Conservation (phyloP, 2,888 invertebrate species). For the Chaetoderma sp. region DNA sequence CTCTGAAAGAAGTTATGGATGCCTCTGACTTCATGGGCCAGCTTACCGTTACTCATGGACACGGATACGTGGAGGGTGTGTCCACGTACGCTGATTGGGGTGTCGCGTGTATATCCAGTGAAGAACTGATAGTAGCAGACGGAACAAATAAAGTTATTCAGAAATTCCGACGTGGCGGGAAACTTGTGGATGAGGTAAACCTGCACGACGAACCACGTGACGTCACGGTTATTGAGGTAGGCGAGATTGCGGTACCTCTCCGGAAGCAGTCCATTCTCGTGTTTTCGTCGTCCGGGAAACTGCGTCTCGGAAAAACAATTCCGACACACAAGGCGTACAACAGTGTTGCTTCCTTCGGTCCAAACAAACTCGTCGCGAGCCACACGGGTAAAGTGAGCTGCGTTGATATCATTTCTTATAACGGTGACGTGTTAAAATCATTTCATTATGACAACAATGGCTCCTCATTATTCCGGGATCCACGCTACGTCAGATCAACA, state of each 20-base stretch:
- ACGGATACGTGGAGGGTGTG: slow-evolving; percentile 34
- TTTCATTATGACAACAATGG: slow-evolving; percentile 38
- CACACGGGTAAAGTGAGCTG: slow-evolving; percentile 41
- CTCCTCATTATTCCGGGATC: slow-evolving; percentile 41
- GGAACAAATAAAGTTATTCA: slow-evolving; percentile 54
- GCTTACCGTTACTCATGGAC: too few species aligned
- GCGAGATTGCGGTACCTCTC: slow-evolving; percentile 54
- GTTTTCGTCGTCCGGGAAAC: slow-evolving; percentile 41
- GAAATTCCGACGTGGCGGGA: slow-evolving; percentile 54
- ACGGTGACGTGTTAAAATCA: slow-evolving; percentile 46
- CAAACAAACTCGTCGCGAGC: slow-evolving; percentile 45
- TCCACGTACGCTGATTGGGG: slow-evolving; percentile 53
- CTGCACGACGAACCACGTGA: slow-evolving; percentile 57
- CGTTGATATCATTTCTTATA: slow-evolving; percentile 48
- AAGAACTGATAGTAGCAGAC: slow-evolving; percentile 57
- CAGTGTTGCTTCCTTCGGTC: slow-evolving; percentile 43
- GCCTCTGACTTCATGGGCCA: too few species aligned
- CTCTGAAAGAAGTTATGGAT: too few species aligned
- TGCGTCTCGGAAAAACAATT: slow-evolving; percentile 43
- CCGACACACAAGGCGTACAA: slow-evolving; percentile 55
- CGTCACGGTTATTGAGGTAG: slow-evolving; percentile 46
- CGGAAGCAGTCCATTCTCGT: slow-evolving; percentile 50
- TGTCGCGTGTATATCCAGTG: slow-evolving; percentile 50
- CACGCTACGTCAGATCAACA: slow-evolving; percentile 48
- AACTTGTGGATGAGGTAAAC: slow-evolving; percentile 55